A percentile compares a stretch with the other conserved stretches of the same genome.
Evolutionary conservation across 1,140 invertebrate genomes (phyloP).

Genomic region (Olivierus martensii): DNA sequence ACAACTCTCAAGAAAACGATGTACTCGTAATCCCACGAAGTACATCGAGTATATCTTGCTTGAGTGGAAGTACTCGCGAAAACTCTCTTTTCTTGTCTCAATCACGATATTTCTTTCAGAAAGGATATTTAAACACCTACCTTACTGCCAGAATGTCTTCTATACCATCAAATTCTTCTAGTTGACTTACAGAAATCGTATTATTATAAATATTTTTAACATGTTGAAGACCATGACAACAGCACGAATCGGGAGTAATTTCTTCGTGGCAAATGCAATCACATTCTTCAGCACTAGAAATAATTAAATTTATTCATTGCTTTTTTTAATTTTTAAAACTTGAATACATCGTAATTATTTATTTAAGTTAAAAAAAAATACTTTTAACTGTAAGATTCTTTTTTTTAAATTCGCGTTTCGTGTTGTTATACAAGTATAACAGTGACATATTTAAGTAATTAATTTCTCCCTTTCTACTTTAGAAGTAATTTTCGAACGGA

Average conservation of each 20-base stretch:
- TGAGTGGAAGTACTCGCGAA: no score
- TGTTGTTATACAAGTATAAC: no score
- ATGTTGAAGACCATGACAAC: constrained; percentile 5
- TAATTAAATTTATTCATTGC: neutral
- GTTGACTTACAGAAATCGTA: neutral
- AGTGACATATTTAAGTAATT: neutral
- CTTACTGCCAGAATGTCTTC: constrained; percentile 16
- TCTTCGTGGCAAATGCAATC: constrained; percentile 11
- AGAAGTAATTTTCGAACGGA: neutral
- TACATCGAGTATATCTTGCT: no score
- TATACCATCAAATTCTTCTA: constrained; percentile 15
- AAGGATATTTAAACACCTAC: neutral
- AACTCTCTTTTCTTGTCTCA: no score
- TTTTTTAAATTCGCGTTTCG: no score
- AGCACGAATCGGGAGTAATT: constrained; percentile 1
- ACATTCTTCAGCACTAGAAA: constrained; percentile 14
- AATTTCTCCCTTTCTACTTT: neutral
- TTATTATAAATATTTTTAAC: neutral
- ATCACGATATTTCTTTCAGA: no score
- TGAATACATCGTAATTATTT: no score
- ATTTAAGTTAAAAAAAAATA: no score
- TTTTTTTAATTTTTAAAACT: no score
- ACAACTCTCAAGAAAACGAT: no score
- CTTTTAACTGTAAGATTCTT: no score
- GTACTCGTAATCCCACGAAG: no score